Base-by-base conservation (phyloP, 2,113 vertebrate species). In the Pomatorhinus ruficollis region DNA sequence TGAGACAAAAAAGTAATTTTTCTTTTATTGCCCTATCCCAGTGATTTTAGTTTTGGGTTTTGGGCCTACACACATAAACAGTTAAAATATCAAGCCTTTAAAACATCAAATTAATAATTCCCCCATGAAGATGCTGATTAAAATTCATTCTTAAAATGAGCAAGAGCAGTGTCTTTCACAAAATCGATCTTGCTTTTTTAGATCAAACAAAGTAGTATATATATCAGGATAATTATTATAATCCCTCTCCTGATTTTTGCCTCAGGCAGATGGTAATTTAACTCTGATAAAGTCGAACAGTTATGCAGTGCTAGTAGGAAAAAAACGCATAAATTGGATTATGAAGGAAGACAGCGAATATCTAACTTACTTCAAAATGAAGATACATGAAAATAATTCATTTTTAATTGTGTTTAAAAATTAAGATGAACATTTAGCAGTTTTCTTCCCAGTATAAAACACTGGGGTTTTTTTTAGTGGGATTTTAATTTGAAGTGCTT, bases 91-190 rank as follows among this genome's bases (percentile, higher is more conserved):
- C 68, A 52, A 33, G 30, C 31, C 20, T 95, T 90, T 89, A 77
- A 78, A 94, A 74, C 60, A 42, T 71, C 42, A 50, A 71, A 68
- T 86, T 92, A 79, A 35, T 90, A 56, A 75, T 82, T 93, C 66
- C 65, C 8, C 85, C 31, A 54, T 37, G 63, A 93, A 95, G 79
- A 60, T 17, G 49, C 35, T 93, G 74, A 79, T 87, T 82, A 72
- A 93, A 52, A 69, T 85, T 86, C 65, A 27, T 83, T 87, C 61
- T 83, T 80, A 93, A 95, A 88, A 97, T 63, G 71, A 93, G 96
- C 56, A 95, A 95, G 96, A 95, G 74, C 71, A 80, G 54, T 11
- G 56, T 86, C 68, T 80, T 57, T 65, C 87, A 91, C 68, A 80
- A 75, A 96, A 95, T 77, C 2, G 45, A 31, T 61, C 83, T 91